Conservation (phyloP, 2,797 vertebrate species). For the Syncerus caffer region DNA sequence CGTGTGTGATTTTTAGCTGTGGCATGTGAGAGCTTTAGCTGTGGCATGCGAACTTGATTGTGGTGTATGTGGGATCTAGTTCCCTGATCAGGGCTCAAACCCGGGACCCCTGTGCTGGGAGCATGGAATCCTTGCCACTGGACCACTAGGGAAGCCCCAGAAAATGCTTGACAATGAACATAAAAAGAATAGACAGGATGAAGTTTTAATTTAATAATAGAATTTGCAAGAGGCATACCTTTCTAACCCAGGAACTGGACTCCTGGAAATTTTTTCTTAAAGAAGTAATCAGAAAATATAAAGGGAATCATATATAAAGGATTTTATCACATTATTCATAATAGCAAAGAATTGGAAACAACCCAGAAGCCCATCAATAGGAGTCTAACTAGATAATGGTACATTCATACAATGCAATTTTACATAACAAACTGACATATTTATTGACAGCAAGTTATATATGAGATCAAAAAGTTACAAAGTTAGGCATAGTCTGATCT, state of each 20-base stretch:
- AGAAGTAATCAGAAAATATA: background rate
- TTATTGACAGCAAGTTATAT: background rate
- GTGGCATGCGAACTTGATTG: background rate
- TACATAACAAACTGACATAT: background rate
- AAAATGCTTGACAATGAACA: background rate
- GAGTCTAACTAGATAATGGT: conserved; percentile 1
- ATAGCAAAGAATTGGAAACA: background rate
- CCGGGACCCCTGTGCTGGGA: background rate
- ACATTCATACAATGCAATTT: background rate
- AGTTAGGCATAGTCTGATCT: background rate
- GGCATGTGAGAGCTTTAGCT: background rate
- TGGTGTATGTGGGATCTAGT: background rate
- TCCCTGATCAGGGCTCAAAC: background rate
- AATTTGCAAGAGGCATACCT: background rate
- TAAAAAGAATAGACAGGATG: background rate
- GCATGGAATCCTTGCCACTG: background rate
- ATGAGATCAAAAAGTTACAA: conserved; percentile 8
- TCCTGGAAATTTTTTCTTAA: background rate
- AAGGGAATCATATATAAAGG: background rate
- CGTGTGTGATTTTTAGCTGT: background rate
- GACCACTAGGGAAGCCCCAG: background rate
- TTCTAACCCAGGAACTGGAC: background rate
- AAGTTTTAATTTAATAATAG: background rate
- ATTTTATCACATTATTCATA: background rate
- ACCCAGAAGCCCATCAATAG: background rate